Evolutionary conservation across 2,888 invertebrate genomes (phyloP).

Genomic region (Latheticus oryzae): DNA sequence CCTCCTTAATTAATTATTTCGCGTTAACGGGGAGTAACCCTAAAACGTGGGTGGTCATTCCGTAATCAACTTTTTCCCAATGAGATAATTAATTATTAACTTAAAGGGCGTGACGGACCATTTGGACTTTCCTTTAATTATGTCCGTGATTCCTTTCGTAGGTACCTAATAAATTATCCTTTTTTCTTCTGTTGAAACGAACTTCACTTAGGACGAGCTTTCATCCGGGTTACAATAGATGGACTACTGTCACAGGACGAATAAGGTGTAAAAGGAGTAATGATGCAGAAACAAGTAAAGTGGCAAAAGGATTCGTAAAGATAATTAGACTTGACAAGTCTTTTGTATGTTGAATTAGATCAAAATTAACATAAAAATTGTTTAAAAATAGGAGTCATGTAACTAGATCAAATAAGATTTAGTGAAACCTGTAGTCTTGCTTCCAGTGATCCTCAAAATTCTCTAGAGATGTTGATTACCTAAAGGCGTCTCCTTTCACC

Average conservation of each 20-base stretch:
- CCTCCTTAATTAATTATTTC: conserved; percentile 24
- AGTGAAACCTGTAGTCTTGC: too few relatives aligned
- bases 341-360: conserved; percentile 39
- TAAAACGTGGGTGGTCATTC: conserved; percentile 16
- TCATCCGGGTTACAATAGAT: conserved; percentile 36
- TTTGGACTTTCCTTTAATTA: not conserved
- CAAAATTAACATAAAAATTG: conserved; percentile 14
- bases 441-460: not conserved
- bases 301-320: conserved; percentile 36
- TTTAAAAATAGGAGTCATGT: too few relatives aligned
- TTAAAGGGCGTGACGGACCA: too few relatives aligned
- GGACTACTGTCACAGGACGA: conserved; percentile 37
- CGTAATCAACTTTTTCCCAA: conserved; percentile 19
- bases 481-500: not conserved
- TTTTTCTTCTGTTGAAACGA: conserved; percentile 12
- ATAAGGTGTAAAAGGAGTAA: conserved; percentile 43
- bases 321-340: conserved; percentile 43
- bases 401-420: too few relatives aligned
- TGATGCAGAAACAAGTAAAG: conserved; percentile 46
- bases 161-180: conserved; percentile 32
- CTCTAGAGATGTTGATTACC: conserved; percentile 4
- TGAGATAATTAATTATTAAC: conserved; percentile 15
- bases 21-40: conserved; percentile 7
- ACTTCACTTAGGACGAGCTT: conserved; percentile 29
- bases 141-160: conserved; percentile 3